Base-by-base conservation (phyloP, 2,113 vertebrate genomes). In the Sisor rabdophorus region DNA sequence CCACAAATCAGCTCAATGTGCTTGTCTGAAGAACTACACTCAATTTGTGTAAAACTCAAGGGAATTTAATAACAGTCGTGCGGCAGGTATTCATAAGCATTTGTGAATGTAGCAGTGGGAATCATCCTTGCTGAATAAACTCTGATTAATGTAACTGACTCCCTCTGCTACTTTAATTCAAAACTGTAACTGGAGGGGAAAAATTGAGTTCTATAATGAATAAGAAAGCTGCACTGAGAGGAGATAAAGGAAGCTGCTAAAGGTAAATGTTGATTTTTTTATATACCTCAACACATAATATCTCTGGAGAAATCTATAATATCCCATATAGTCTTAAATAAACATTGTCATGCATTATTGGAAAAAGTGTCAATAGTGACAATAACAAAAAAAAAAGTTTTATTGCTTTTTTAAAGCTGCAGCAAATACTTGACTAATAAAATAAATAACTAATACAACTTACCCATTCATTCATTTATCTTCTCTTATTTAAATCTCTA, bases 101-200 rank as follows among this genome's bases (percentile, higher is more conserved):
- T 69, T 68, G 54, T 76, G 16, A 76, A 68, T 16, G 20, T 68
- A 58, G 52, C 19, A 69, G 64, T 30, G 75, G 75, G 75, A 48
- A 48, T 77, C 40, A 52, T 69, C 40, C 55, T 70, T 40, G 59
- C 65, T 77, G 65, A 70, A 77, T 60, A 70, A 77, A 60, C 54
- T 52, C 40, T 69, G 40, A 77, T 77, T 77, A 77, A 76, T 70
- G 54, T 50, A 59, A 50, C 65, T 50, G 26, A 50, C 75, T 77
- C 44, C 54, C 64, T 69, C 32, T 68, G 63, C 32, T 68, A 64
- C 63, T 59, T 60, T 70, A 50, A 77, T 60, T 77, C 64, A 60
- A 47, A 52, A 40, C 75, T 60, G 55, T 58, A 50, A 69, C 75
- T 67, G 56, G 54, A 70, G 40, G 65, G 61, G 12, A 19, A n/a